These are phyloP conservation scores for Aphaenogaster ashmeadi DNA, from an alignment of 1,140 invertebrate genomes.

Conservation along the genomic window DNA sequence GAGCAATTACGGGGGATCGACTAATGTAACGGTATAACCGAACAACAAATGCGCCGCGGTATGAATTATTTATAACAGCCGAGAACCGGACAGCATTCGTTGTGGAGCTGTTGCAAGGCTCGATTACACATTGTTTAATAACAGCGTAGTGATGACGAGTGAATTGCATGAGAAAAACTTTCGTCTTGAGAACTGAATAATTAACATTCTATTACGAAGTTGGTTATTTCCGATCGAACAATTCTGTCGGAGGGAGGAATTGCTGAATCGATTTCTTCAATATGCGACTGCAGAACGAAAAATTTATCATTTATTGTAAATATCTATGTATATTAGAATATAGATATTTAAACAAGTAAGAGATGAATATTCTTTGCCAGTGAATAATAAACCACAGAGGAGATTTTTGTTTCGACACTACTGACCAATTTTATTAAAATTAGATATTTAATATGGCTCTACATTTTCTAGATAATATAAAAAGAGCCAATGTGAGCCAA, in stretches of 20 bases:
- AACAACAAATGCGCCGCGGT: constrained; percentile 40
- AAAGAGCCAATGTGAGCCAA: too few relatives aligned
- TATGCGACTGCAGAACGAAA: not conserved
- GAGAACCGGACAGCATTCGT: constrained; percentile 6
- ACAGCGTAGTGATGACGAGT: too few relatives aligned
- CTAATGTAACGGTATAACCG: constrained; percentile 47
- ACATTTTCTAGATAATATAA: too few relatives aligned
- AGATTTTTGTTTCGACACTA: too few relatives aligned
- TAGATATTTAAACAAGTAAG: not conserved
- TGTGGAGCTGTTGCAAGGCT: not conserved
- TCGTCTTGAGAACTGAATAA: not conserved
- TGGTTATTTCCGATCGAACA: not conserved
- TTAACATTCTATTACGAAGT: constrained; percentile 6
- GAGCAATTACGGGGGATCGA: constrained; percentile 55
- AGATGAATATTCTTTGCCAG: too few relatives aligned
- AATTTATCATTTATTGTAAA: constrained; percentile 1
- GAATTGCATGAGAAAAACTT: not conserved
- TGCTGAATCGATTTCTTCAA: not conserved
- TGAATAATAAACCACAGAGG: too few relatives aligned
- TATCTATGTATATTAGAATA: not conserved
- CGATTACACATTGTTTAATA: not conserved
- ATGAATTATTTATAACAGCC: constrained; percentile 55
- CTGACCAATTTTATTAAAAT: too few relatives aligned
- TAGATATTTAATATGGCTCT: too few relatives aligned
- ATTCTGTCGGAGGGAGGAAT: too few relatives aligned